Evolutionary conservation across 2,113 vertebrate species (phyloP).

Genomic region (Chrysochloris asiatica): DNA sequence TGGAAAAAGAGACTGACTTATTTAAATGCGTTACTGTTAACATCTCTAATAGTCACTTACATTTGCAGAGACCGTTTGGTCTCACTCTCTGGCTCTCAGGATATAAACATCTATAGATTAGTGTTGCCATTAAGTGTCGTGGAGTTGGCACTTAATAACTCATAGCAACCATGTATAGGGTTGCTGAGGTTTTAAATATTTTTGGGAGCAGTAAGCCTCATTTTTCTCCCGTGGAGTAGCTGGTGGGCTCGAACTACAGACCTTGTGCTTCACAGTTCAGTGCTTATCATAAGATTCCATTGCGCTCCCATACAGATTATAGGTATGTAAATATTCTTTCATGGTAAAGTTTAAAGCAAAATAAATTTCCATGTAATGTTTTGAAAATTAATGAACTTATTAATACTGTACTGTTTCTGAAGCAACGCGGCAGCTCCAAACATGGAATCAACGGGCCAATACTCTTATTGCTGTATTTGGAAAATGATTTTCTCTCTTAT

Average conservation of each 20-base stretch:
- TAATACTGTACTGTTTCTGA: slow-evolving; percentile 10
- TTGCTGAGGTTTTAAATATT: too few relatives aligned
- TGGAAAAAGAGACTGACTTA: background rate
- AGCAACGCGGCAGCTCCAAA: background rate
- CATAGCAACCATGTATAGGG: too few relatives aligned
- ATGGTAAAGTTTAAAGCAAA: background rate
- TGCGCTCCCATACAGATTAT: too few relatives aligned
- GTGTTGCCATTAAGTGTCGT: too few relatives aligned
- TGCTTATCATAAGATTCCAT: too few relatives aligned
- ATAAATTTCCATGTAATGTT: background rate
- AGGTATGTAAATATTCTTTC: background rate
- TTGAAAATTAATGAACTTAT: slow-evolving; percentile 12
- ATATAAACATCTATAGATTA: background rate
- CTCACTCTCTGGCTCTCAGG: background rate
- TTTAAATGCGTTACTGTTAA: background rate
- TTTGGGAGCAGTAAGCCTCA: too few relatives aligned
- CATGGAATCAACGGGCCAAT: background rate
- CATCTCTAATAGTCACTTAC: background rate
- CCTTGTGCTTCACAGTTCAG: too few relatives aligned
- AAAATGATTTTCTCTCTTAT: slow-evolving; percentile 60
- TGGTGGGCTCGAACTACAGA: too few relatives aligned
- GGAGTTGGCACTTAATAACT: too few relatives aligned
- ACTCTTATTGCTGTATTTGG: background rate
- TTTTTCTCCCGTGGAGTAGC: too few relatives aligned
- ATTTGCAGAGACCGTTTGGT: background rate